These are phyloP conservation scores for Nansenia antarctica DNA, from an alignment of 2,113 vertebrate genomes.

Conservation along the genomic window DNA sequence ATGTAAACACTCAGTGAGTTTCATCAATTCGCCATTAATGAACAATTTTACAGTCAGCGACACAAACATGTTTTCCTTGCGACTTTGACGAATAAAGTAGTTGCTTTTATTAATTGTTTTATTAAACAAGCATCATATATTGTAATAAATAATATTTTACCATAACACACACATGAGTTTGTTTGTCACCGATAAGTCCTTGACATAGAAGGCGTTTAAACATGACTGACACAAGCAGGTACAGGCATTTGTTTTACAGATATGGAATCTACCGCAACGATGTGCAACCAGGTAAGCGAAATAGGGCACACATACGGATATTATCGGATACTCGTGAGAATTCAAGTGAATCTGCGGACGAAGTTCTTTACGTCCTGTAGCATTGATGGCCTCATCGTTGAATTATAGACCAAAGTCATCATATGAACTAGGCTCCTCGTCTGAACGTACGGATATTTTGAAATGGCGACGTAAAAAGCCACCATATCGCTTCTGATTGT, in stretches of 20 bases:
- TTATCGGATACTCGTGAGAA: slow-evolving; percentile 23
- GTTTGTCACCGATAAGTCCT: slow-evolving; percentile 14
- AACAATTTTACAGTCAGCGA: slow-evolving; percentile 25
- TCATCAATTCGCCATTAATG: not conserved
- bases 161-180: slow-evolving; percentile 45
- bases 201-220: slow-evolving; percentile 27
- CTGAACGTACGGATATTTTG: slow-evolving; percentile 86
- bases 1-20: not conserved
- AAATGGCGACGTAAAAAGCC: slow-evolving; percentile 93
- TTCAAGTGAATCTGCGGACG: slow-evolving; percentile 47
- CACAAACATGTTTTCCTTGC: slow-evolving; percentile 20
- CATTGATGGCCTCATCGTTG: not conserved
- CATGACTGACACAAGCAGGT: slow-evolving; percentile 19
- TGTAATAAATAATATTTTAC: slow-evolving; percentile 44
- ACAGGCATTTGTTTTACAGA: not conserved
- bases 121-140: slow-evolving; percentile 72
- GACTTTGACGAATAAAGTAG: slow-evolving; percentile 34
- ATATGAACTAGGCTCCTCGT: slow-evolving; percentile 82
- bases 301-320: slow-evolving; percentile 29
- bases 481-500: slow-evolving; percentile 94
- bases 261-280: slow-evolving; percentile 4
- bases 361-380: slow-evolving; percentile 42
- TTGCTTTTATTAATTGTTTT: slow-evolving; percentile 56
- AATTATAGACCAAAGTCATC: slow-evolving; percentile 78
- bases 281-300: slow-evolving; percentile 5